A percentile compares a stretch with the other conserved stretches of the same genome.
These are phyloP conservation scores for Naja naja DNA, from an alignment of 2,113 vertebrate genomes.

Conservation along the genomic window DNA sequence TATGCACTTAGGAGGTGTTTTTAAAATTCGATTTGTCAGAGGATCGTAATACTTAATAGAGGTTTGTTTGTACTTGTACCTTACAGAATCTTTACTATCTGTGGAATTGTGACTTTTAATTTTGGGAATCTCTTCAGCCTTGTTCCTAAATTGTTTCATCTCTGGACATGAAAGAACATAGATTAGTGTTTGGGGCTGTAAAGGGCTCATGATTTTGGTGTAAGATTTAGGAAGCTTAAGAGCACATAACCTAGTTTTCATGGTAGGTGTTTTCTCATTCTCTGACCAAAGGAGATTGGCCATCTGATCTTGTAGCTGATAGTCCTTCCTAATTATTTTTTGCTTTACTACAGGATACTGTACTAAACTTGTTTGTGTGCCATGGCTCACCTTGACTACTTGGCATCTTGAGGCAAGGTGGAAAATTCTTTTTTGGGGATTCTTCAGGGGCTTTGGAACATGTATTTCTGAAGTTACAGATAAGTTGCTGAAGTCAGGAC, in stretches of 20 bases:
- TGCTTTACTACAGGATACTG: conserved; percentile 73
- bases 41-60: conserved; percentile 80
- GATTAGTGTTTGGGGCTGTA: conserved; percentile 80
- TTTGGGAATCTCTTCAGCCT: conserved; percentile 53
- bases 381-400: conserved; percentile 83
- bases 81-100: conserved; percentile 65
- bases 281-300: conserved; percentile 30
- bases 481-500: conserved; percentile 51
- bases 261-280: conserved; percentile 72
- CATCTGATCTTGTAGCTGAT: conserved; percentile 46
- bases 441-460: conserved; percentile 51
- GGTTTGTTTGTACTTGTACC: conserved; percentile 80
- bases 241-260: conserved; percentile 68
- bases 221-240: conserved; percentile 74
- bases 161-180: conserved; percentile 82
- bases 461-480: conserved; percentile 52
- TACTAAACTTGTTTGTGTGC: conserved; percentile 78
- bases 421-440: conserved; percentile 64
- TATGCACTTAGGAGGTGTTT: conserved; percentile 67
- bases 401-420: conserved; percentile 82
- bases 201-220: conserved; percentile 76
- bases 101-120: conserved; percentile 61
- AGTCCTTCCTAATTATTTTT: conserved; percentile 51
- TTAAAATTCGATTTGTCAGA: conserved; percentile 76
- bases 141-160: conserved; percentile 58